Percentiles rank a stretch among this genome's conserved stretches.
Conservation (phyloP, 2,113 vertebrate species). For the Cebus imitator region DNA sequence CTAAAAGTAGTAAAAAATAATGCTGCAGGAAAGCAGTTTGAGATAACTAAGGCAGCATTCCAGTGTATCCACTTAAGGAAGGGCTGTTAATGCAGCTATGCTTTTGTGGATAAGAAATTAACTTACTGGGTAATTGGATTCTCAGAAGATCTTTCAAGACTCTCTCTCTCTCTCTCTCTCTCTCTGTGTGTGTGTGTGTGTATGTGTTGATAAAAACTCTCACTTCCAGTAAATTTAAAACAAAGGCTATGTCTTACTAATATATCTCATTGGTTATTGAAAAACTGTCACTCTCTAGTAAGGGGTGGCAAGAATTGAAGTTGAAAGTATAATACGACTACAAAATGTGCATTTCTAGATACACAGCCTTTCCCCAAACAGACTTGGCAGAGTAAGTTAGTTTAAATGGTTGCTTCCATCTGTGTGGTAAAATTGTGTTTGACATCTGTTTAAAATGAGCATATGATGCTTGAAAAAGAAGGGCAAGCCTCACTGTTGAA, state of each 20-base stretch:
- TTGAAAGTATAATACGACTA: not conserved
- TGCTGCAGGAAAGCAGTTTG: constrained; percentile 48
- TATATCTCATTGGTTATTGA: not conserved
- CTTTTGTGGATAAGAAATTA: not conserved
- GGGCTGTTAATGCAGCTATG: not conserved
- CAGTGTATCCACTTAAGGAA: not conserved
- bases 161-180: no score
- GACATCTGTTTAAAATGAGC: constrained; percentile 86
- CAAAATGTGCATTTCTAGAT: constrained; percentile 37
- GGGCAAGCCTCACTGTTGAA: constrained; percentile 73
- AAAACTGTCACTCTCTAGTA: not conserved
- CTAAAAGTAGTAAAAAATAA: not conserved
- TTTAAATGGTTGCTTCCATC: constrained; percentile 70
- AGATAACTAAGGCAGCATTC: not conserved
- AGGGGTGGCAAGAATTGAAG: constrained; percentile 38
- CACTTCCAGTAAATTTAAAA: not conserved
- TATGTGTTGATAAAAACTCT: not conserved
- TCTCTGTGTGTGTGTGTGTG: not conserved
- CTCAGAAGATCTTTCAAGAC: constrained; percentile 3
- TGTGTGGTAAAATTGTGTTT: constrained; percentile 72
- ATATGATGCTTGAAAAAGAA: constrained; percentile 75
- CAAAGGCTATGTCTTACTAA: not conserved
- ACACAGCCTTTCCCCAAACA: not conserved
- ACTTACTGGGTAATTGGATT: not conserved
- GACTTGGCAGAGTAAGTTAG: constrained; percentile 12